A percentile compares a stretch with the other conserved stretches of the same genome.
phyloP scores from a whole-genome alignment of 2,113 vertebrate species.

The Struthio camelus region DNA sequence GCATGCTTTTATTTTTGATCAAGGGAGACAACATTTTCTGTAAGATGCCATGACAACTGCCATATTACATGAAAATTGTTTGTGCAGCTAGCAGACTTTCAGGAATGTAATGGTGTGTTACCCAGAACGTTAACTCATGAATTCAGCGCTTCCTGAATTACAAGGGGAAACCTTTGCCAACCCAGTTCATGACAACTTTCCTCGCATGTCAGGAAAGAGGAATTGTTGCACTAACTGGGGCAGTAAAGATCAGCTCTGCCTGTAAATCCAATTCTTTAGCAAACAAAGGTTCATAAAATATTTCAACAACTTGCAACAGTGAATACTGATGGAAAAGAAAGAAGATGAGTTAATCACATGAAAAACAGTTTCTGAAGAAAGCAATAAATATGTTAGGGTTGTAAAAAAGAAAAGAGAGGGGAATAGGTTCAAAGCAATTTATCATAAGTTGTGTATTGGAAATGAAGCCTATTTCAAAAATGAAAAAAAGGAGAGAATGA shows the following conservation, averaged over 20 bases:
- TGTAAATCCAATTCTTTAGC: neutral
- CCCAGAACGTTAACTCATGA: neutral
- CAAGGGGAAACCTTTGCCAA: neutral
- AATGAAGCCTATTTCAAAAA: neutral
- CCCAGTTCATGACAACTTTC: neutral
- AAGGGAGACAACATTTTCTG: neutral
- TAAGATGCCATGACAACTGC: neutral
- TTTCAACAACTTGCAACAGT: neutral
- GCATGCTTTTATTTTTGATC: neutral
- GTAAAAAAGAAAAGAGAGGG: neutral
- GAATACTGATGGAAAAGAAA: neutral
- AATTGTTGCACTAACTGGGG: neutral
- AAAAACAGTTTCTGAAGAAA: neutral
- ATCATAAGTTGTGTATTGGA: neutral
- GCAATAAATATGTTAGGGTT: neutral
- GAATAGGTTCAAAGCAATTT: neutral
- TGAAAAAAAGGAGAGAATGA: neutral
- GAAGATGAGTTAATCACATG: neutral
- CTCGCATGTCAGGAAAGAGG: neutral
- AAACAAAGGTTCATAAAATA: neutral
- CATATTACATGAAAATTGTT: accelerated
- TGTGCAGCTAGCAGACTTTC: neutral
- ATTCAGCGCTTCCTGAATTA: neutral
- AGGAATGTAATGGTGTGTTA: neutral
- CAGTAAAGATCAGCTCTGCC: neutral